phyloP scores from a whole-genome alignment of 1,140 invertebrate species.

The Uloborus diversus region DNA sequence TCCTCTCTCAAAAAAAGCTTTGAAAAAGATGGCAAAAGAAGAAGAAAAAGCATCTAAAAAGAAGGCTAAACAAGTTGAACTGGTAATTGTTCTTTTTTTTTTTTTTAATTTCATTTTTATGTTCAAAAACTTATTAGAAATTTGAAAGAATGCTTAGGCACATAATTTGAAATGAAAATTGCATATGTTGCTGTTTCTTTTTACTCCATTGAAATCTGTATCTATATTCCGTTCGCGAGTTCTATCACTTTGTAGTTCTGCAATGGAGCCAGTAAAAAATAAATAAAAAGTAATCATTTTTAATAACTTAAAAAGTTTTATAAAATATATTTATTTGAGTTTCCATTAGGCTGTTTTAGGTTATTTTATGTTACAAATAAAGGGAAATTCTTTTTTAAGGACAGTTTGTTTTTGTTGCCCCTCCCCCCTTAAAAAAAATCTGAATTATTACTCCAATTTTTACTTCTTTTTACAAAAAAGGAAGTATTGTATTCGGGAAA shows the following conservation, averaged over 20 bases:
- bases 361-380: too few species aligned
- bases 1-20: constrained; percentile 71
- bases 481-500: too few species aligned
- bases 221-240: not conserved
- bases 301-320: not conserved
- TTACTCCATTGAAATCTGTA: not conserved
- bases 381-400: too few species aligned
- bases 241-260: not conserved
- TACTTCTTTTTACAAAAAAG: too few species aligned
- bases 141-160: not conserved
- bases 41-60: constrained; percentile 75
- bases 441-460: too few species aligned
- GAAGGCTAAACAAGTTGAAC: constrained; percentile 68
- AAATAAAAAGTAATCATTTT: not conserved
- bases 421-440: too few species aligned
- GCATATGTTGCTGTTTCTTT: too few species aligned
- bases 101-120: not conserved
- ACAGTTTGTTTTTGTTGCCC: too few species aligned
- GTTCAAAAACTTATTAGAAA: not conserved
- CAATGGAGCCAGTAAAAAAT: not conserved
- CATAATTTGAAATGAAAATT: not conserved
- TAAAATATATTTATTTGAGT: too few species aligned
- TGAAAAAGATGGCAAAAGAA: constrained; percentile 76
- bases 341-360: too few species aligned
- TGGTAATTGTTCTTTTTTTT: constrained; percentile 60